Conservation (phyloP, 1,140 invertebrate species). For the Drosophila sechellia region DNA sequence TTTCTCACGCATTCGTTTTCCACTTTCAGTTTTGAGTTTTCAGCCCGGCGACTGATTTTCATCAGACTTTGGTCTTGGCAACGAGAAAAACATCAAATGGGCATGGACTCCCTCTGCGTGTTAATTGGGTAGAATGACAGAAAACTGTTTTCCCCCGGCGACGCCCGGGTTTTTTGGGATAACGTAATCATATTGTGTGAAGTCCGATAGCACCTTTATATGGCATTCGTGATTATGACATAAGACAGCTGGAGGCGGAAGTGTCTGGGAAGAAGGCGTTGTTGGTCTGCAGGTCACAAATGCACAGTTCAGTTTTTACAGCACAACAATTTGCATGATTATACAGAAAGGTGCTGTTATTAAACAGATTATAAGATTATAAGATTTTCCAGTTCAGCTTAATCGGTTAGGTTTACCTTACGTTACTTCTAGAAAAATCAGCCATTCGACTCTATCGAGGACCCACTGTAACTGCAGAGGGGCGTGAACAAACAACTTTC, state of each 20-base stretch:
- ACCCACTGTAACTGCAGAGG: slow-evolving; percentile 20
- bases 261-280: slow-evolving; percentile 14
- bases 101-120: slow-evolving; percentile 27
- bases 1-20: slow-evolving; percentile 82
- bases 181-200: slow-evolving; percentile 68
- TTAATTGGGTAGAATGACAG: slow-evolving; percentile 75
- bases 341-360: too few relatives aligned
- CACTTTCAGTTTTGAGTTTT: slow-evolving; percentile 73
- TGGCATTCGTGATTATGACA: slow-evolving; percentile 67
- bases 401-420: too few relatives aligned
- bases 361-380: too few relatives aligned
- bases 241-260: slow-evolving; percentile 38
- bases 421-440: background rate
- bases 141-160: slow-evolving; percentile 44
- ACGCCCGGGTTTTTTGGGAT: slow-evolving; percentile 29
- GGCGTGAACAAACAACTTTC: slow-evolving; percentile 73
- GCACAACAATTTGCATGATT: background rate
- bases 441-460: background rate
- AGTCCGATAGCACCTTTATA: slow-evolving; percentile 71
- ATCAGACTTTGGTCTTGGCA: slow-evolving; percentile 60
- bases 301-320: background rate
- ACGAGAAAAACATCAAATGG: slow-evolving; percentile 34
- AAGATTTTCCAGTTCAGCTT: too few relatives aligned
- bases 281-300: background rate
- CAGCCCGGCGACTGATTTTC: slow-evolving; percentile 58